phyloP scores from a whole-genome alignment of 2,113 vertebrate genomes.

The Theropithecus gelada region DNA sequence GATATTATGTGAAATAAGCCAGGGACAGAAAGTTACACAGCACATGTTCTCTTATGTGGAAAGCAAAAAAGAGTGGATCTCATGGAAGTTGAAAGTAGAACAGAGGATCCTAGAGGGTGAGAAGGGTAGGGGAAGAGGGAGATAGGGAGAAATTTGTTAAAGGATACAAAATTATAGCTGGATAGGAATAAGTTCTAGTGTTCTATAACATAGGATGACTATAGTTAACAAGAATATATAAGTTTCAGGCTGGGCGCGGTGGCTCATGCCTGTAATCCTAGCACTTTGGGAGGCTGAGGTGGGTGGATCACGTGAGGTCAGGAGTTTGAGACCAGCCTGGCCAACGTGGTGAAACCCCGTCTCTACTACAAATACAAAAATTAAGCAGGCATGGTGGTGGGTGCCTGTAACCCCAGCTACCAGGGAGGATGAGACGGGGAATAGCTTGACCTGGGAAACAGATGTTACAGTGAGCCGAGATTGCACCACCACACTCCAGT shows the following conservation, averaged over 20 bases:
- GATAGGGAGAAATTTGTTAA: background rate
- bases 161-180: background rate
- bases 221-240: background rate
- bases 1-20: background rate
- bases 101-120: background rate
- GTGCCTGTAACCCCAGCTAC: no score
- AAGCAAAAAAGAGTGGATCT: background rate
- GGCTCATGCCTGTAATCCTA: no score
- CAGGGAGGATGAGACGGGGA: no score
- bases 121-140: background rate
- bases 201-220: background rate
- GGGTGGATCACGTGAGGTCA: no score
- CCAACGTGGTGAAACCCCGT: no score
- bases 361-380: no score
- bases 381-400: no score
- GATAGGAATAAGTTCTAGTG: background rate
- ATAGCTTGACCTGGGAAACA: no score
- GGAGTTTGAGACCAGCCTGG: no score
- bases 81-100: background rate
- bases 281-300: no score
- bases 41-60: background rate
- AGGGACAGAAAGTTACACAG: background rate
- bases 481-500: rapidly evolving
- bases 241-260: background rate
- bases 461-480: no score